Conservation (phyloP, 2,797 vertebrate species). For the Oryzias sinensis region DNA sequence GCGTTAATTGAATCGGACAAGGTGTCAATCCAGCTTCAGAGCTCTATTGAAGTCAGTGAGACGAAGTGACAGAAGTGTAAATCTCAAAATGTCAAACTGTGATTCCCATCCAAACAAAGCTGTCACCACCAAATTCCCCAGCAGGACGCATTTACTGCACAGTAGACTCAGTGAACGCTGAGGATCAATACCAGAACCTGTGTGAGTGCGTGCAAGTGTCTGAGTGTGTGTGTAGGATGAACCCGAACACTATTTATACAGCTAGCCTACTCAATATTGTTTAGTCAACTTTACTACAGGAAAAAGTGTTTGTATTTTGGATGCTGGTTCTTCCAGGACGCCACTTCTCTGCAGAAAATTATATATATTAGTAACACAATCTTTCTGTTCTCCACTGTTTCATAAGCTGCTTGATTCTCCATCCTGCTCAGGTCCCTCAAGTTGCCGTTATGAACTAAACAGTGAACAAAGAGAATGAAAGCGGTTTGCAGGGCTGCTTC, state of each 20-base stretch:
- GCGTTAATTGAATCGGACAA: no score
- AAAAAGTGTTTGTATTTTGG: conserved; percentile 15
- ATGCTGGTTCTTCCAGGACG: conserved; percentile 48
- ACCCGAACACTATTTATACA: conserved; percentile 70
- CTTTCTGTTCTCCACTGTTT: conserved; percentile 10
- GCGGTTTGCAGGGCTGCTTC: not conserved
- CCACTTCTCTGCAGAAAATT: conserved; percentile 4
- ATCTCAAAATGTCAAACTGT: conserved; percentile 11
- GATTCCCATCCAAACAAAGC: conserved; percentile 13
- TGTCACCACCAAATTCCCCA: conserved; percentile 4
- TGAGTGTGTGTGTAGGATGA: conserved; percentile 29
- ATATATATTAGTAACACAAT: conserved; percentile 3
- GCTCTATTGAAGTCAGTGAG: not conserved
- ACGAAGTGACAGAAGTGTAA: conserved; percentile 3
- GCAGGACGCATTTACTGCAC: conserved; percentile 37
- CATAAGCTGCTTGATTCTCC: conserved; percentile 32
- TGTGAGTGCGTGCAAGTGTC: conserved; percentile 8
- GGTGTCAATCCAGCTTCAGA: not conserved
- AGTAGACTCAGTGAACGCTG: conserved; percentile 33
- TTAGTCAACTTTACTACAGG: conserved; percentile 76
- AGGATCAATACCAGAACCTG: conserved; percentile 35
- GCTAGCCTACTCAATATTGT: conserved; percentile 52
- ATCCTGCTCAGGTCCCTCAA: conserved; percentile 71
- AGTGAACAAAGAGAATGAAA: not conserved
- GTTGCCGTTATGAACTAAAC: conserved; percentile 52